phyloP scores from a whole-genome alignment of 2,888 invertebrate species.

The Brachypalpus laphriformis region DNA sequence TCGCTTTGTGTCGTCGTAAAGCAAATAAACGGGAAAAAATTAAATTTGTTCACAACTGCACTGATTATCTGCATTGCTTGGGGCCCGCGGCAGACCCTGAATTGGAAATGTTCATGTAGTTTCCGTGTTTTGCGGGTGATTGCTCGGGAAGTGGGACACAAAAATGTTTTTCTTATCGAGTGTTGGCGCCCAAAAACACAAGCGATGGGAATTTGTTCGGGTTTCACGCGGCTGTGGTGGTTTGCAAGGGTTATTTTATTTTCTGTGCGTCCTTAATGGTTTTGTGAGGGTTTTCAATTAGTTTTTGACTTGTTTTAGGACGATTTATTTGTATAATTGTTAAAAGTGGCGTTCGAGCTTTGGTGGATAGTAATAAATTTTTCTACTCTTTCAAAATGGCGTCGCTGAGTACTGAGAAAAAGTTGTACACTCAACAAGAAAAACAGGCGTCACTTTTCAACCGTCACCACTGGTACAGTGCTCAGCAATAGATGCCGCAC shows the following conservation, averaged over 20 bases:
- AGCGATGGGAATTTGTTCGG: constrained; percentile 28
- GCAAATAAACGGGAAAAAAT: constrained; percentile 69
- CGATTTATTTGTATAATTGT: constrained; percentile 18
- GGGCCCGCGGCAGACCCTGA: constrained; percentile 69
- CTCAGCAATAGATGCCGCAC: constrained; percentile 32
- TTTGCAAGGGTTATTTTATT: constrained; percentile 10
- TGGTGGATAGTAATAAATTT: constrained; percentile 49
- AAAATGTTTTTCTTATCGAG: constrained; percentile 34
- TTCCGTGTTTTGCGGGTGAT: constrained; percentile 43
- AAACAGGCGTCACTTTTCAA: constrained; percentile 69
- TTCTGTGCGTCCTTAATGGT: constrained; percentile 2
- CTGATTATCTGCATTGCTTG: constrained; percentile 73
- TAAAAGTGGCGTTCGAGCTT: constrained; percentile 21
- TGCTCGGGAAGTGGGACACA: constrained; percentile 58
- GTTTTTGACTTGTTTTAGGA: constrained; percentile 19
- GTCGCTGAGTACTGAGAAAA: constrained; percentile 60
- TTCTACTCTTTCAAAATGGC: constrained; percentile 70
- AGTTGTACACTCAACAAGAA: constrained; percentile 62
- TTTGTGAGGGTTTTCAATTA: constrained; percentile 25
- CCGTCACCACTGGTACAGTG: not conserved
- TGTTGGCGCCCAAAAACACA: constrained; percentile 71
- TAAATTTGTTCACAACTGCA: constrained; percentile 52
- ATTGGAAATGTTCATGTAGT: constrained; percentile 67
- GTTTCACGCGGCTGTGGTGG: constrained; percentile 6
- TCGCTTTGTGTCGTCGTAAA: constrained; percentile 27